Conservation (phyloP, 2,113 vertebrate genomes). For the Ceyx margarethae region DNA sequence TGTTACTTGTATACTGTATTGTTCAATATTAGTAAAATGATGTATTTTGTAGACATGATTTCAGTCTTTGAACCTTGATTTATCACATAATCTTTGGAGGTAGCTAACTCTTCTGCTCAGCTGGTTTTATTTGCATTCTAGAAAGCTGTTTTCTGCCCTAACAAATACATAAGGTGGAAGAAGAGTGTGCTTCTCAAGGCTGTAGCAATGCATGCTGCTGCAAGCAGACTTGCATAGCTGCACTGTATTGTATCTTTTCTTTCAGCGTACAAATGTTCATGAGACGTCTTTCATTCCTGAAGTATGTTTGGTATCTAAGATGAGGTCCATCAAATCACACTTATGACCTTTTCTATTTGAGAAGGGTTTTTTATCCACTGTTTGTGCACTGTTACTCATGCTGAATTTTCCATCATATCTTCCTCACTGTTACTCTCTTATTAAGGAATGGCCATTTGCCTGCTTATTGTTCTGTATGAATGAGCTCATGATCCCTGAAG, state of each 20-base stretch:
- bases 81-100: not conserved
- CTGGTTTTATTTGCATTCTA: not conserved
- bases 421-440: not conserved
- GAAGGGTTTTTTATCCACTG: not conserved
- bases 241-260: not conserved
- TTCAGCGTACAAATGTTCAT: not conserved
- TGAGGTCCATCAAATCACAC: not conserved
- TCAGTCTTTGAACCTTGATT: not conserved
- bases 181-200: not conserved
- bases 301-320: not conserved
- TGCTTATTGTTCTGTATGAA: not conserved
- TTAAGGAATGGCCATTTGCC: not conserved
- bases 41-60: not conserved
- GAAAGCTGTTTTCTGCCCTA: not conserved
- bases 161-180: rapidly evolving
- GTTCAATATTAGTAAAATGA: not conserved
- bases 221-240: not conserved
- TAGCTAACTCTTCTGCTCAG: not conserved
- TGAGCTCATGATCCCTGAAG: not conserved
- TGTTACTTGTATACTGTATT: not conserved
- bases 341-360: not conserved
- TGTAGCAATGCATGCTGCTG: not conserved
- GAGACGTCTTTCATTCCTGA: not conserved
- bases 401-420: not conserved
- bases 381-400: not conserved